Base-by-base conservation (phyloP, 1,140 invertebrate species). In the Plodia interpunctella region DNA sequence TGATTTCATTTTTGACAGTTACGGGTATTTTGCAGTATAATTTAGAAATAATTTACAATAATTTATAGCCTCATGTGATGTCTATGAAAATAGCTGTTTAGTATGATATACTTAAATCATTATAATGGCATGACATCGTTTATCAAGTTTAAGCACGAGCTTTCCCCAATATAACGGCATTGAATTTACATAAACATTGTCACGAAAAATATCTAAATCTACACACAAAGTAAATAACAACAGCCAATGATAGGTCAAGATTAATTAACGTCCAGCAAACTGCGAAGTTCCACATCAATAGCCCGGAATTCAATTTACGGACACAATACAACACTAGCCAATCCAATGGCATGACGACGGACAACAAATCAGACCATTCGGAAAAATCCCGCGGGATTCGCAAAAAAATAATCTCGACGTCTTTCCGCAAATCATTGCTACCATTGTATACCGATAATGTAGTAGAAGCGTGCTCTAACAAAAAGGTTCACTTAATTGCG, bases 401-500 rank as follows among this genome's bases (percentile, higher is more conserved):
- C 57, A 72, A 77, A 85, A 76, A 83, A 83, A 84, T 72, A 84
- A 87, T 87, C 76, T 83, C 70, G 53, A 70, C 69, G 59, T 62
- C 62, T 83, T 87, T 80, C 80, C 83, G 86, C 86, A 88, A 88
- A 80, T 88, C 86, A 88, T 80, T 64, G 65, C 68, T 59, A 68
- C 74, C 76, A 87, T 88, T 88, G 86, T 88, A 76, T 78, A 66
- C 72, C 74, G 76, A 86, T 85, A 86, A 87, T 88, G 83, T 80
- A 83, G 76, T 83, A 73, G 78, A 76, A 76, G 72, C 76, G 74
- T 63, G 72, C 57, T 60, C 68, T 63, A 80, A 84, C 84, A 88
- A 87, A 88, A 88, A 88, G 78, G 71, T 74, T 72, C 80, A 76
- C 77, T 80, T 87, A 88, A 88, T 88, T 87, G 83, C 77, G 66